phyloP scores from a whole-genome alignment of 1,140 invertebrate genomes.

The Drosophila sucinea region DNA sequence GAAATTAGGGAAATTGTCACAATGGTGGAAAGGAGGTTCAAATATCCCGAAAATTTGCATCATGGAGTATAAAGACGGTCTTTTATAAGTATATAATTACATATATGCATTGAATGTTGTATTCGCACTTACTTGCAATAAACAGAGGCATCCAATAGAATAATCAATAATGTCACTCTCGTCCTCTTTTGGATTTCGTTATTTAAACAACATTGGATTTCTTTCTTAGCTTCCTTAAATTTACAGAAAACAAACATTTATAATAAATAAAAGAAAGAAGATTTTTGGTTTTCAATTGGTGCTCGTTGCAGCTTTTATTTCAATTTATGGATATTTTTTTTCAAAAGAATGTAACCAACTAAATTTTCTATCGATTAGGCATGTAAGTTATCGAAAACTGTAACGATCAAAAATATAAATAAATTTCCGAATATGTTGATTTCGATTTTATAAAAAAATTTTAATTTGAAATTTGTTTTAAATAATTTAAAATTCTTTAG shows the following conservation, averaged over 20 bases:
- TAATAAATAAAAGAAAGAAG: not conserved
- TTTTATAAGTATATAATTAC: no score
- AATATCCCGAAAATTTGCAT: no score
- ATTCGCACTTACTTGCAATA: not conserved
- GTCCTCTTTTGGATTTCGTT: not conserved
- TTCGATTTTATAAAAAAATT: no score
- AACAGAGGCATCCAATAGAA: conserved; percentile 2
- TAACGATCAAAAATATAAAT: not conserved
- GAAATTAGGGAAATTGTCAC: no score
- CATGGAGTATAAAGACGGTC: no score
- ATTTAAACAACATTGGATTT: not conserved
- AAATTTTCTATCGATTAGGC: not conserved
- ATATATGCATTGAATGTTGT: not conserved
- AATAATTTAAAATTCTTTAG: no score
- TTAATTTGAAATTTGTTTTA: no score
- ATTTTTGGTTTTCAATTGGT: not conserved
- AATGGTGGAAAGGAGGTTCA: no score
- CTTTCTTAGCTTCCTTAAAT: not conserved
- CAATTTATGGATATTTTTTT: no score
- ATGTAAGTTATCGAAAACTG: not conserved
- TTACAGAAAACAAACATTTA: no score
- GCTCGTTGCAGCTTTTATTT: not conserved
- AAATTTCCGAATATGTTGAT: not conserved
- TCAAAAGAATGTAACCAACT: not conserved
- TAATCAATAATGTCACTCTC: not conserved